Conservation (phyloP, 1,140 invertebrate species). For the Tetramorium simillimum region DNA sequence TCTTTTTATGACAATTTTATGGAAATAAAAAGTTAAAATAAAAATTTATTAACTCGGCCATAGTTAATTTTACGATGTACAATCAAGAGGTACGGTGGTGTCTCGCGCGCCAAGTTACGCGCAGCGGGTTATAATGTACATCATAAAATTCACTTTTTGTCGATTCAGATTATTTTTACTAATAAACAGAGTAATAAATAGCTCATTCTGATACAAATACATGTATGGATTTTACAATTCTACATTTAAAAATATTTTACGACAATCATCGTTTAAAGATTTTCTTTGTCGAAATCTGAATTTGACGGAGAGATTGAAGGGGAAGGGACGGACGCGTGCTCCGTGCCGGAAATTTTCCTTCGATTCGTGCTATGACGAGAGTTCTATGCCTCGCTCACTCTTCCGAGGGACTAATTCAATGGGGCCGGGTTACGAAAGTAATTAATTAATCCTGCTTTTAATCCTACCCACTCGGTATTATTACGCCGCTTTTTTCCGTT, state of each 20-base stretch:
- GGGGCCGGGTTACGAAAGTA: constrained; percentile 38
- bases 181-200: neutral
- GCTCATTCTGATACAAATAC: neutral
- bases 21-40: neutral
- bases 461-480: constrained; percentile 45
- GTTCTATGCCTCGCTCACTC: neutral
- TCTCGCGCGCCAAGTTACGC: too few species aligned
- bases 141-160: neutral
- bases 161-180: neutral
- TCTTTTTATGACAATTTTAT: neutral
- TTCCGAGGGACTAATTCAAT: constrained; percentile 26
- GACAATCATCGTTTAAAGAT: neutral
- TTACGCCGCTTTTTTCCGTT: constrained; percentile 55
- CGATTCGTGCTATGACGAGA: constrained; percentile 13
- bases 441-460: constrained; percentile 65
- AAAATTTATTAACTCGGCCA: neutral
- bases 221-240: neutral
- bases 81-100: too few species aligned
- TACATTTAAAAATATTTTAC: neutral
- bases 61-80: neutral
- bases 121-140: too few species aligned
- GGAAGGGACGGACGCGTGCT: neutral
- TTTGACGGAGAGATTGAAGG: neutral
- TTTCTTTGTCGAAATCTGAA: neutral
- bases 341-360: neutral